These are phyloP conservation scores for Mesocentrotus franciscanus DNA, from an alignment of 53 echinoderm and acorn worm species.

Conservation along the genomic window DNA sequence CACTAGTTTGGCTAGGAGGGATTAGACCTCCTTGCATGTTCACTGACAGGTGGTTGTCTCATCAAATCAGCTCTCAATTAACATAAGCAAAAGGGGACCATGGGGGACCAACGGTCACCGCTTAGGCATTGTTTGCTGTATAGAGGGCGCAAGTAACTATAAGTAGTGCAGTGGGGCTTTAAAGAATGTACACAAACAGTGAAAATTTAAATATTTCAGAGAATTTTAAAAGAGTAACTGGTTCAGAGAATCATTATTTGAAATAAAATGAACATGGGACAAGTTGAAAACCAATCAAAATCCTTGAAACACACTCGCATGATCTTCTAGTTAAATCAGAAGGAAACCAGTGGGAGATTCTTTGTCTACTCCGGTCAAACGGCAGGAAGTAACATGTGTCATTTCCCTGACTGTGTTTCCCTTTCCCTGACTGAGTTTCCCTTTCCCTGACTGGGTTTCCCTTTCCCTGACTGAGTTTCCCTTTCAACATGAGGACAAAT, in stretches of 20 bases:
- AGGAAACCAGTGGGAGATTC: not conserved
- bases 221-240: no score
- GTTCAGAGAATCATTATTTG: not conserved
- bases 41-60: no score
- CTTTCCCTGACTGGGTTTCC: not conserved
- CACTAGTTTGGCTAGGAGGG: no score
- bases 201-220: no score
- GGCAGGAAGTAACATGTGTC: constrained; percentile 6
- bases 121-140: no score
- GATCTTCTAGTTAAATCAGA: not conserved
- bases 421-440: not conserved
- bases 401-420: constrained; percentile 2
- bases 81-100: no score
- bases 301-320: not conserved
- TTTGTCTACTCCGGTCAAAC: not conserved
- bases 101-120: no score
- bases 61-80: no score
- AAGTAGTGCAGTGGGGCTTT: no score
- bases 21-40: no score
- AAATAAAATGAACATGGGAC: not conserved
- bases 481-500: not conserved
- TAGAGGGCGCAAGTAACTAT: no score
- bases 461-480: not conserved
- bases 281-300: not conserved
- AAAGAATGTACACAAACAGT: no score